A percentile compares a stretch with the other conserved stretches of the same genome.
Evolutionary conservation across 2,797 vertebrate species (phyloP).

Genomic region (Poliocrania exsul): DNA sequence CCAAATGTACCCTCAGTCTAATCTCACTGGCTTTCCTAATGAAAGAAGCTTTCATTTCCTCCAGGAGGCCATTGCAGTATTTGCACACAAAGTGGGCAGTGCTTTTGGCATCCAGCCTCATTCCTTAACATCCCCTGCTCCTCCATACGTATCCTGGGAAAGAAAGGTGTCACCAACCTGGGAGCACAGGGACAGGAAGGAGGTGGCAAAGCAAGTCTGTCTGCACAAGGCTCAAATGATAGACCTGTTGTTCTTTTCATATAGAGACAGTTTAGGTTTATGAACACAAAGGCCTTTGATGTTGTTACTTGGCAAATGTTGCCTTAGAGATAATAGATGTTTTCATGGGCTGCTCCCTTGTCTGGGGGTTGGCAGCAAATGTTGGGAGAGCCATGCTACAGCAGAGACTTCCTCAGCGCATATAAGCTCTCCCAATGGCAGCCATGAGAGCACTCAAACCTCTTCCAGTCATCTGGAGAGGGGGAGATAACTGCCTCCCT

Average conservation of each 20-base stretch:
- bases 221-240: neutral
- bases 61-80: neutral
- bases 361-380: neutral
- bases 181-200: neutral
- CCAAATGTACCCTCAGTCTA: neutral
- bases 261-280: neutral
- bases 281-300: conserved; percentile 30
- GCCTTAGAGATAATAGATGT: neutral
- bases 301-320: neutral
- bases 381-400: fast-evolving
- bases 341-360: neutral
- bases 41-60: conserved; percentile 11
- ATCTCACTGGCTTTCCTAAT: neutral
- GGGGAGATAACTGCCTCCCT: neutral
- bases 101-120: conserved; percentile 14
- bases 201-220: neutral
- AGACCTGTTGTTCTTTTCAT: neutral
- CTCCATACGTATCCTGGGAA: neutral
- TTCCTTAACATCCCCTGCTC: neutral
- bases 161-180: neutral
- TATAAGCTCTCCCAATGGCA: fast-evolving
- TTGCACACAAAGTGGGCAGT: neutral
- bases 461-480: neutral
- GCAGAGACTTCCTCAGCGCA: fast-evolving
- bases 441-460: neutral